Percentiles rank a stretch among this genome's conserved stretches.
Evolutionary conservation across 2,888 invertebrate genomes (phyloP).

Genomic region (Synanthedon tipuliformis): DNA sequence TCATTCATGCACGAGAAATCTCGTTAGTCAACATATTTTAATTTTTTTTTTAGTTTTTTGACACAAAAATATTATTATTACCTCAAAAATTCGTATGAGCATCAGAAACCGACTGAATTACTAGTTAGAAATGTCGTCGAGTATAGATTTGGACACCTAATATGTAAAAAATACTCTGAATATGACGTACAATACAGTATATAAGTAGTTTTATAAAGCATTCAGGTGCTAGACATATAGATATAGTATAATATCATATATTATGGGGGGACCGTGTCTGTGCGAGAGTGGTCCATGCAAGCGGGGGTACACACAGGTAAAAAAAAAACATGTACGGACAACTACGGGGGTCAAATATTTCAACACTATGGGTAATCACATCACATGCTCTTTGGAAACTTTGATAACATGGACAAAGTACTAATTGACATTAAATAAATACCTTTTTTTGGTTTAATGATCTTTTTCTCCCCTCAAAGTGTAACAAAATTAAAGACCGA

Average conservation of each 20-base stretch:
- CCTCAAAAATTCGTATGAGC: too few relatives aligned
- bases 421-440: not conserved
- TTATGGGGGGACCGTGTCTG: not conserved
- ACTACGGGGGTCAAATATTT: constrained; percentile 45
- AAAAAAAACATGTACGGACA: constrained; percentile 26
- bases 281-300: constrained; percentile 17
- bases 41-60: not conserved
- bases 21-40: constrained; percentile 44
- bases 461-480: constrained; percentile 44
- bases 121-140: too few relatives aligned
- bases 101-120: too few relatives aligned
- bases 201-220: too few relatives aligned
- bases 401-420: not conserved
- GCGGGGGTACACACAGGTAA: constrained; percentile 18
- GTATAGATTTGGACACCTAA: too few relatives aligned
- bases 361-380: constrained; percentile 28
- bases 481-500: not conserved
- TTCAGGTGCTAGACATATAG: not conserved
- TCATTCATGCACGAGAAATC: constrained; percentile 68
- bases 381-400: not conserved
- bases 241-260: not conserved
- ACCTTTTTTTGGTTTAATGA: constrained; percentile 20
- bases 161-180: too few relatives aligned
- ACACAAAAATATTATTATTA: too few relatives aligned
- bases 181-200: too few relatives aligned